Conservation (phyloP, 1,140 invertebrate species). For the Drosophila kanapiae region DNA sequence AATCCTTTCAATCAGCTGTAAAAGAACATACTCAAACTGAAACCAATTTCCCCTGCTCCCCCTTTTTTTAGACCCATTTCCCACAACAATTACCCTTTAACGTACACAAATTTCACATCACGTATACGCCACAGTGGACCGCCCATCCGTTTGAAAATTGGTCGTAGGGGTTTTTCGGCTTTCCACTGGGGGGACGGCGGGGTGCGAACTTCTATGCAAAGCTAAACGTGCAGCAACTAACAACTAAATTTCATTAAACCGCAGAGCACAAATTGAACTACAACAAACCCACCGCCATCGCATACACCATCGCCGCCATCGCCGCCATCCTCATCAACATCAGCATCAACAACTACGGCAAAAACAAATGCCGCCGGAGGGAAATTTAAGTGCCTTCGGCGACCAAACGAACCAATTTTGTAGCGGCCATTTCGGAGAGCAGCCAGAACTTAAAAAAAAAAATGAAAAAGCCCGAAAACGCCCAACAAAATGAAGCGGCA, state of each 20-base stretch:
- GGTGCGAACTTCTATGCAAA: slow-evolving; percentile 59
- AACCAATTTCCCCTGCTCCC: slow-evolving; percentile 10
- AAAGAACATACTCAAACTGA: slow-evolving; percentile 15
- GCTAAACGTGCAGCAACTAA: slow-evolving; percentile 80
- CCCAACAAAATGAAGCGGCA: slow-evolving; percentile 60
- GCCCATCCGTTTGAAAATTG: slow-evolving; percentile 42
- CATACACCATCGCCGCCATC: slow-evolving; percentile 16
- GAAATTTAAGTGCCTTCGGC: slow-evolving; percentile 78
- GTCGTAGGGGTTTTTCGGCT: slow-evolving; percentile 28
- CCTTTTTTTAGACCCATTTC: slow-evolving; percentile 45
- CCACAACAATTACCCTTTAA: slow-evolving; percentile 65
- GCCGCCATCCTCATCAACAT: slow-evolving; percentile 33
- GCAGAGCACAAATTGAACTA: slow-evolving; percentile 80
- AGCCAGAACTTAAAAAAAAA: slow-evolving; percentile 29
- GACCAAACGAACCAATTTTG: slow-evolving; percentile 78
- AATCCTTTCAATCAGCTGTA: slow-evolving; percentile 50
- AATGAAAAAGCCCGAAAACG: slow-evolving; percentile 20
- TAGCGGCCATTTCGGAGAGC: slow-evolving; percentile 47
- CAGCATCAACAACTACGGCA: slow-evolving; percentile 30
- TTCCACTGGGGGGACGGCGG: not conserved
- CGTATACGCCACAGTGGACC: slow-evolving; percentile 46
- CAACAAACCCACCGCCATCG: slow-evolving; percentile 50
- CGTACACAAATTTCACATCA: slow-evolving; percentile 53
- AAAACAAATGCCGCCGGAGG: slow-evolving; percentile 59
- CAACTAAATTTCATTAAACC: slow-evolving; percentile 83